A percentile compares a stretch with the other conserved stretches of the same genome.
phyloP scores from a whole-genome alignment of 2,888 invertebrate species.

The Morpho helenor region DNA sequence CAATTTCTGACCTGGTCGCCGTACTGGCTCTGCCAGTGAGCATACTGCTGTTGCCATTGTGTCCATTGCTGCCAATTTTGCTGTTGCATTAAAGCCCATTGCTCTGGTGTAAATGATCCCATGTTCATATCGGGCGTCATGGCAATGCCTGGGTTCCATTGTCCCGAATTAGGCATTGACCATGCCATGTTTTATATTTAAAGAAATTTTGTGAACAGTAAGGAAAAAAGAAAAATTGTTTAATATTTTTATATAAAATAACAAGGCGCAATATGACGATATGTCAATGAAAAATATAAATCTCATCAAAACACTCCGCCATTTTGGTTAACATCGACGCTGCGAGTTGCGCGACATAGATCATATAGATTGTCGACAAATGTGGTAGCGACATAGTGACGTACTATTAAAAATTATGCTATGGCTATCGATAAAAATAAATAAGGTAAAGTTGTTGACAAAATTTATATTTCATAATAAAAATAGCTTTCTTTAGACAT shows the following conservation, averaged over 20 bases:
- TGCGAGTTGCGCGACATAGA: slow-evolving; percentile 11
- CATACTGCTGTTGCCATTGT: slow-evolving; percentile 88
- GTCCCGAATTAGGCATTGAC: slow-evolving; percentile 52
- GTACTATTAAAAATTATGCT: slow-evolving; percentile 9
- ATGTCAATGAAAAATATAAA: not conserved
- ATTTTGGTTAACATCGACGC: slow-evolving; percentile 33
- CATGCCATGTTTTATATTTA: slow-evolving; percentile 53
- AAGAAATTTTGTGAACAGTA: not conserved
- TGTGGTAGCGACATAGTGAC: slow-evolving; percentile 7
- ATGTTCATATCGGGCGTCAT: slow-evolving; percentile 53
- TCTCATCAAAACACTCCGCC: slow-evolving; percentile 29
- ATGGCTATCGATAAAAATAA: slow-evolving; percentile 12
- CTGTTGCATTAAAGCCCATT: slow-evolving; percentile 84
- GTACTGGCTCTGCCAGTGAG: slow-evolving; percentile 87
- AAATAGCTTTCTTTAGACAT: no score
- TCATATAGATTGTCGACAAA: slow-evolving; percentile 6
- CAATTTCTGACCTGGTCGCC: slow-evolving; percentile 81
- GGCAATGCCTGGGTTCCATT: slow-evolving; percentile 52
- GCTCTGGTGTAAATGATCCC: slow-evolving; percentile 79
- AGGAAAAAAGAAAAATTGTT: not conserved
- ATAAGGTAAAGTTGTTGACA: not conserved
- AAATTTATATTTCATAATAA: not conserved
- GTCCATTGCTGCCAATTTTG: slow-evolving; percentile 87
- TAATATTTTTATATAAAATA: not conserved
- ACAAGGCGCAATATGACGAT: no score